These are phyloP conservation scores for Hymenopus coronatus DNA, from an alignment of 2,888 invertebrate species.

Conservation along the genomic window DNA sequence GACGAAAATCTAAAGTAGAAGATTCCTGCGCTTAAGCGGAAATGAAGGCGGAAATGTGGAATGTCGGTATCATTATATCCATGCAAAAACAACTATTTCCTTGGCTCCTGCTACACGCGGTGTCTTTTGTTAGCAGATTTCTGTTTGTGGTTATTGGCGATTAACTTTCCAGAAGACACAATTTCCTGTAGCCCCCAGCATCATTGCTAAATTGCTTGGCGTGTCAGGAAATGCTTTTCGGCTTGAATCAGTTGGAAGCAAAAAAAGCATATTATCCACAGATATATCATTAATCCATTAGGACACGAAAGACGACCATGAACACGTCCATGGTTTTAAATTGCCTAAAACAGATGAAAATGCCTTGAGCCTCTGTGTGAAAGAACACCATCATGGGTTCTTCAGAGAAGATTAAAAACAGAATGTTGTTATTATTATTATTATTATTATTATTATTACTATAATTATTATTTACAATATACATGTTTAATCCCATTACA, in stretches of 20 bases:
- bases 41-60: not conserved
- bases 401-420: too few relatives aligned
- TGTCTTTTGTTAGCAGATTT: not conserved
- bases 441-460: too few relatives aligned
- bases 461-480: too few relatives aligned
- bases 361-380: not conserved
- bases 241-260: not conserved
- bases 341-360: not conserved
- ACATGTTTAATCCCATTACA: too few relatives aligned
- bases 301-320: not conserved
- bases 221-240: not conserved
- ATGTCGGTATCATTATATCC: not conserved
- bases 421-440: too few relatives aligned
- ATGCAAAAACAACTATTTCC: too few relatives aligned
- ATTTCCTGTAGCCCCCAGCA: not conserved
- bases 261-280: not conserved
- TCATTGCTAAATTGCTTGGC: not conserved
- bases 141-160: not conserved
- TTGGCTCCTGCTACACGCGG: not conserved
- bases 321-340: too few relatives aligned
- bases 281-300: not conserved
- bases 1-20: not conserved
- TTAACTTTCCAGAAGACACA: not conserved
- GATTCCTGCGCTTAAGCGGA: not conserved
- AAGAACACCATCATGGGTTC: too few relatives aligned